A percentile compares a stretch with the other conserved stretches of the same genome.
Evolutionary conservation across 1,140 invertebrate genomes (phyloP).

Genomic region (Trialeurodes vaporariorum): DNA sequence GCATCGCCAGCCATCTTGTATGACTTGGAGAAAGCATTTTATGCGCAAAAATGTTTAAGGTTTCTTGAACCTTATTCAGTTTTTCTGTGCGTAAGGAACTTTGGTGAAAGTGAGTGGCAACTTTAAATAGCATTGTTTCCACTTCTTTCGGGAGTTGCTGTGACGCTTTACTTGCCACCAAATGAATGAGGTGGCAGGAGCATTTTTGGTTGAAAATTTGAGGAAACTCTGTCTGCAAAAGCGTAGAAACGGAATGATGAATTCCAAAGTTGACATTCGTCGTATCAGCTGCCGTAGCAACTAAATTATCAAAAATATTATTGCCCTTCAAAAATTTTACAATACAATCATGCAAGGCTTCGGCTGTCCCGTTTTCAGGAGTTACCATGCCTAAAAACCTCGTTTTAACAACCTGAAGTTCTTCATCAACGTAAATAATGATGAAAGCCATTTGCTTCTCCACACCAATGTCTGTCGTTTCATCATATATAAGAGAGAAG

Average conservation of each 20-base stretch:
- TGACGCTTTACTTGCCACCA: neutral
- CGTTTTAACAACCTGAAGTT: neutral
- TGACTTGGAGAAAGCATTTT: neutral
- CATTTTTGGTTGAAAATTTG: neutral
- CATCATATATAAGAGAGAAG: neutral
- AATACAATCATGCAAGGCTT: neutral
- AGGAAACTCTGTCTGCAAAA: neutral
- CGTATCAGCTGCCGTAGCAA: neutral
- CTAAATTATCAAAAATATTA: neutral
- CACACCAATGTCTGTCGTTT: neutral
- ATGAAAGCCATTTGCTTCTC: neutral
- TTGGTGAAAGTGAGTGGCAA: neutral
- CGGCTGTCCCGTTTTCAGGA: neutral
- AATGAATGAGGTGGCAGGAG: neutral
- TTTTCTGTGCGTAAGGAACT: neutral
- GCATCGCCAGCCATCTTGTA: neutral
- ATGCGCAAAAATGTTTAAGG: neutral
- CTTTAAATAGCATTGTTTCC: neutral
- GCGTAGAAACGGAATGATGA: neutral
- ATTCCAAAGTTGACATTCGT: neutral
- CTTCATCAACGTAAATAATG: neutral
- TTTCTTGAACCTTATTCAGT: neutral
- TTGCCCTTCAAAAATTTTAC: neutral
- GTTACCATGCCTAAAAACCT: neutral
- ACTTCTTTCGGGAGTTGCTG: neutral